Conservation (phyloP, 2,888 invertebrate genomes). For the Euclidia mi region DNA sequence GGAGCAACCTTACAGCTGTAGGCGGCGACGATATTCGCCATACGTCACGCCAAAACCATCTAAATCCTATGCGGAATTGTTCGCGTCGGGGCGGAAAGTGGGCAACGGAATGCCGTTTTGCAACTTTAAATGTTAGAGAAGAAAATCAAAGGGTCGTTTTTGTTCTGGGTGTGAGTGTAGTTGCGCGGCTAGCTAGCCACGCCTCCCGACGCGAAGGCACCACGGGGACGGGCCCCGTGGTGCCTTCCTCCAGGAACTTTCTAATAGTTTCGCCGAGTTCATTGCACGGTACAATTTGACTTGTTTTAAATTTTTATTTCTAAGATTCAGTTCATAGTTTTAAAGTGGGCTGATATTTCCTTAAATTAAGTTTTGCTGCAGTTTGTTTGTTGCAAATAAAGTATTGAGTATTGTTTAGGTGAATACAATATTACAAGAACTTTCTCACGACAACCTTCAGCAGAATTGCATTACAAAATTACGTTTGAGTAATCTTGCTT, state of each 20-base stretch:
- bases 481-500: too few species aligned
- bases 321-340: slow-evolving; percentile 41
- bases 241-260: slow-evolving; percentile 80
- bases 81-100: too few species aligned
- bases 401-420: too few species aligned
- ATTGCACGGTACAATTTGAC: slow-evolving; percentile 69
- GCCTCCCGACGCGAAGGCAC: slow-evolving; percentile 78
- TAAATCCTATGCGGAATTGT: too few species aligned
- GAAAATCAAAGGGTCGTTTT: slow-evolving; percentile 34
- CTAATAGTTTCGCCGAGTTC: slow-evolving; percentile 80
- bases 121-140: too few species aligned
- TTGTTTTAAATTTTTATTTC: slow-evolving; percentile 57
- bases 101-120: too few species aligned
- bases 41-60: too few species aligned
- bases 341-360: slow-evolving; percentile 24
- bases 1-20: too few species aligned
- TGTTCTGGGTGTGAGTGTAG: slow-evolving; percentile 39
- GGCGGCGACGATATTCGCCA: too few species aligned
- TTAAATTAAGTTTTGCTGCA: slow-evolving; percentile 29
- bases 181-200: too few species aligned
- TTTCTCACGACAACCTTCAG: background rate
- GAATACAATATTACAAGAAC: background rate
- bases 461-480: too few species aligned
- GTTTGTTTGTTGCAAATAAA: too few species aligned
- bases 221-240: slow-evolving; percentile 64